These are phyloP conservation scores for Plusia festucae DNA, from an alignment of 2,888 invertebrate species.

Conservation along the genomic window DNA sequence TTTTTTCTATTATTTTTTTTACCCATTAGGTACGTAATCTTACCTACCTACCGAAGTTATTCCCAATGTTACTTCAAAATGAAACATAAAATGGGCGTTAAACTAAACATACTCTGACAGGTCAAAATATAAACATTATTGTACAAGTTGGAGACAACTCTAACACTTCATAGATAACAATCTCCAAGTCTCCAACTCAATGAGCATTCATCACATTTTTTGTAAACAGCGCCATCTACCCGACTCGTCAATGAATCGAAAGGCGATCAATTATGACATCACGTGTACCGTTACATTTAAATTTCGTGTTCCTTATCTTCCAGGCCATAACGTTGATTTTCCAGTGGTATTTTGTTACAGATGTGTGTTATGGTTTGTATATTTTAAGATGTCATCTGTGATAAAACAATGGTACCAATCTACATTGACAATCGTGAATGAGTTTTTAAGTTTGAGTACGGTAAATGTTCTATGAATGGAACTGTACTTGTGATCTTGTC, in stretches of 20 bases:
- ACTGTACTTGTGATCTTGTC: too few relatives aligned
- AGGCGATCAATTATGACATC: conserved; percentile 54
- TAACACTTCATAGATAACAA: conserved; percentile 58
- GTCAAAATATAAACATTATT: conserved; percentile 46
- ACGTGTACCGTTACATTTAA: conserved; percentile 19
- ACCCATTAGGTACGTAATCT: too few relatives aligned
- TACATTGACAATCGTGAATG: conserved; percentile 46
- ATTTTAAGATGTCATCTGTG: conserved; percentile 50
- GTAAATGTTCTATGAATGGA: neutral
- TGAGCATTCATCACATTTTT: conserved; percentile 64
- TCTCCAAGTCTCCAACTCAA: conserved; percentile 52
- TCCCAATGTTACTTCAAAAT: too few relatives aligned
- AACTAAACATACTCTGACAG: conserved; percentile 24
- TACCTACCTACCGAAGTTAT: neutral
- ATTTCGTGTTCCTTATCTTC: conserved; percentile 8
- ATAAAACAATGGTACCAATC: conserved; percentile 56
- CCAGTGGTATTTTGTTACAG: neutral
- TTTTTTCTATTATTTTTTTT: too few relatives aligned
- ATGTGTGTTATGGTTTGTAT: conserved; percentile 12
- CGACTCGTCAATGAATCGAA: conserved; percentile 55
- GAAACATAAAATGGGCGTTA: too few relatives aligned
- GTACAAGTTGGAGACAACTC: conserved; percentile 45
- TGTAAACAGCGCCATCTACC: conserved; percentile 59
- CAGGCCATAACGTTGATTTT: conserved; percentile 7
- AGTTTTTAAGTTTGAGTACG: conserved; percentile 4